Evolutionary conservation across 2,113 vertebrate genomes (phyloP), one percentile per base, ranked within the genome.

Genomic region (Varanus salvator): DNA sequence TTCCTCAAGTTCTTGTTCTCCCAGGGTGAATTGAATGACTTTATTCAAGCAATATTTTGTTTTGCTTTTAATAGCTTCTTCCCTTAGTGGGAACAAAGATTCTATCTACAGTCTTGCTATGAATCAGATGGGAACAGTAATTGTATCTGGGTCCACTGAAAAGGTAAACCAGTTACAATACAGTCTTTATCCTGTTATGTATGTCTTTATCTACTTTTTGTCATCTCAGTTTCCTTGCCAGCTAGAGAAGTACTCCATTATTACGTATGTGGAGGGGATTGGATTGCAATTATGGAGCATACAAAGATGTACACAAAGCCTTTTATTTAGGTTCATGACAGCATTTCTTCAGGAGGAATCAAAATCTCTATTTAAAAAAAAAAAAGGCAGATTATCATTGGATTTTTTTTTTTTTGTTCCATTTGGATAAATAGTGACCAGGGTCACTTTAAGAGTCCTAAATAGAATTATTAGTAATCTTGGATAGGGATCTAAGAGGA

Each of bases 41-140:
- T 3, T 29, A 29, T 21, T 44, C 21, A 84, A 48, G 68, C 15
- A 34, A 48, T 52, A 0, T 71, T 71, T 15, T 72, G 29, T 11
- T 57, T 94, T 96, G 6, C 93, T 94, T 95, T 89, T 84, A 89
- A 96, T 95, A 99, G 99, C 99, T 93, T 99, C 99, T 68, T 99
- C 99, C 74, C 97, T 99, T 94, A 99, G 99, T 95, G 99, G 99
- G 92, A 99, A 99, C 97, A 99, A 99, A 94, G 99, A 99, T 95
- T 99, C 99, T 4, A 99, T 99, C 97, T 99, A 99, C 95, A 99
- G 99, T 96, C 98, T 99, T 94, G 98, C 99, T 84, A 99, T 99
- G 99, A 99, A 99, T 97, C 99, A 99, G 89, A 98, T 99, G 98
- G 99, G 99, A 95, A 99, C 99, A 91, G 98, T 99, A 93, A 99